Evolutionary conservation across 2,113 vertebrate genomes (phyloP).

Genomic region (Columbina picui): DNA sequence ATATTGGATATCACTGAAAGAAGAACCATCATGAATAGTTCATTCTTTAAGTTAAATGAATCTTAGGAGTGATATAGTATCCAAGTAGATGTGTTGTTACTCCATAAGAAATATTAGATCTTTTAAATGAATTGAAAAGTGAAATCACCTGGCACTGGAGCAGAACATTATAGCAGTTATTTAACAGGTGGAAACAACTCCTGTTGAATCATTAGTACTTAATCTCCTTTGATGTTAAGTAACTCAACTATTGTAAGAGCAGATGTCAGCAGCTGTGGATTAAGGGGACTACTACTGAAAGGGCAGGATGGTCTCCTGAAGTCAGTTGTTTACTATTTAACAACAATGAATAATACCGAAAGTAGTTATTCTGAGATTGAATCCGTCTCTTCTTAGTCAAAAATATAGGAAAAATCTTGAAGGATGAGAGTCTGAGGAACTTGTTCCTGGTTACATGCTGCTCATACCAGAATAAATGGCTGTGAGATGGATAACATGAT

Average conservation of each 20-base stretch:
- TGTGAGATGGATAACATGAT: neutral
- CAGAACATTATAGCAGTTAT: neutral
- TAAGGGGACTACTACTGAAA: neutral
- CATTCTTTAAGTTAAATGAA: neutral
- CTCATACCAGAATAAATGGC: neutral
- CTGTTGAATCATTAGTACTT: neutral
- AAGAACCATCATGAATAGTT: neutral
- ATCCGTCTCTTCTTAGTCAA: neutral
- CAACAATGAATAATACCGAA: neutral
- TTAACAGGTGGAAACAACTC: neutral
- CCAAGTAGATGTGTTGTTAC: neutral
- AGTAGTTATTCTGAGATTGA: neutral
- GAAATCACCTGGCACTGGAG: neutral
- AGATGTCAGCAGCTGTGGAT: neutral
- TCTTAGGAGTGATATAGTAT: neutral
- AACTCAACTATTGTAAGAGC: neutral
- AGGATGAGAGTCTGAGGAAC: neutral
- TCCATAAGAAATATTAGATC: neutral
- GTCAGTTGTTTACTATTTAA: neutral
- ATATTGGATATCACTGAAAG: neutral
- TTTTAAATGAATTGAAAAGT: neutral
- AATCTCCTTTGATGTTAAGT: neutral
- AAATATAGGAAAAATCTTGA: neutral
- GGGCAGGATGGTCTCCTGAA: neutral
- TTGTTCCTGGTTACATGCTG: neutral